Percentiles rank a stretch among this genome's conserved stretches.
phyloP scores from a whole-genome alignment of 2,797 vertebrate species.

The Aythya fuligula region DNA sequence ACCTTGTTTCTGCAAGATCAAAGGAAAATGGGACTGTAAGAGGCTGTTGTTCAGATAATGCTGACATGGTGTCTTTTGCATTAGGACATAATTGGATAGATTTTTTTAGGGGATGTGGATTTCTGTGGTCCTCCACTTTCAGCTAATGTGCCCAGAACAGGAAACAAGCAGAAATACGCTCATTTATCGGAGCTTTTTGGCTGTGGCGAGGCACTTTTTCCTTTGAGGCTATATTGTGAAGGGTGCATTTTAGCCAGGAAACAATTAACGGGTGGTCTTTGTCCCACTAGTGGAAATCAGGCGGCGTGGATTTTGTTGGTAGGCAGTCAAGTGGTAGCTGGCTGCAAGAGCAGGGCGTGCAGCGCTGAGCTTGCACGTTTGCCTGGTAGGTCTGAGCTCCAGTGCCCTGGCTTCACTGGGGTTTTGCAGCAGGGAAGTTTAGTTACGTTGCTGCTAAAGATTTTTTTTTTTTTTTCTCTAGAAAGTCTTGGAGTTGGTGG shows the following conservation, averaged over 20 bases:
- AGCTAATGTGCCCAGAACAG: neutral
- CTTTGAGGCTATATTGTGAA: neutral
- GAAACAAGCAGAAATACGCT: neutral
- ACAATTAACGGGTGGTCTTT: fast-evolving
- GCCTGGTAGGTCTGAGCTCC: neutral
- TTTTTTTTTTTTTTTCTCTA: neutral
- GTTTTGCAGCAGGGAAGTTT: neutral
- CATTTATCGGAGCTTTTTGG: neutral
- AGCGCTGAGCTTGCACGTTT: neutral
- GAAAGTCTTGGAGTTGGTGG: neutral
- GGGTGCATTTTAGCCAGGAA: neutral
- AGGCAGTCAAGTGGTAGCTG: neutral
- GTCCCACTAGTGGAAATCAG: neutral
- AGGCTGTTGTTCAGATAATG: neutral
- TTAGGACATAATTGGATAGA: neutral
- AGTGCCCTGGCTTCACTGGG: neutral
- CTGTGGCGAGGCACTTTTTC: neutral
- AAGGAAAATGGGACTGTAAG: neutral
- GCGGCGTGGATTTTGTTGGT: neutral
- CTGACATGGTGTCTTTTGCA: neutral
- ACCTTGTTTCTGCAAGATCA: neutral
- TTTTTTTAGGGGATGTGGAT: neutral
- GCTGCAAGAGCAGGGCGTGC: neutral
- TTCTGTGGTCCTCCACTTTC: neutral
- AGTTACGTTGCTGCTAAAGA: neutral